A percentile compares a stretch with the other conserved stretches of the same genome.
Conservation (phyloP, 2,888 invertebrate species). For the Tipula unca region DNA sequence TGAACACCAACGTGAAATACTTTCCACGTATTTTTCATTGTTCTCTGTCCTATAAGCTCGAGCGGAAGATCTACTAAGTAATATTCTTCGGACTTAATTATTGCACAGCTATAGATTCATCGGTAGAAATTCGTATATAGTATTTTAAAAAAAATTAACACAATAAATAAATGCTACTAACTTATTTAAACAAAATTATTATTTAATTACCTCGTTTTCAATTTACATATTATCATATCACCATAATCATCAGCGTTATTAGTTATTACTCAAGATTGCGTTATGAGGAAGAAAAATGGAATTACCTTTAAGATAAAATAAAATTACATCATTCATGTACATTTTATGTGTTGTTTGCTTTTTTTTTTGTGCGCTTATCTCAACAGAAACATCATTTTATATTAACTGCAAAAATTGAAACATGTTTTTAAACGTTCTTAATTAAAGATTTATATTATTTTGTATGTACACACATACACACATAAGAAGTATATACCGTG, state of each 20-base stretch:
- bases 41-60: too few relatives aligned
- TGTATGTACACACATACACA: background rate
- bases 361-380: background rate
- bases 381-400: background rate
- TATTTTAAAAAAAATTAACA: too few relatives aligned
- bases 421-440: background rate
- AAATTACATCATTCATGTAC: background rate
- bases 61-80: too few relatives aligned
- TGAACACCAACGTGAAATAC: too few relatives aligned
- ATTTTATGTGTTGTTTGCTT: background rate
- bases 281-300: background rate
- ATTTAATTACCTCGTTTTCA: background rate
- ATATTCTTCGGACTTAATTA: too few relatives aligned
- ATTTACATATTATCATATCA: background rate
- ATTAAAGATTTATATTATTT: background rate
- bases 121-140: background rate
- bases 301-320: background rate
- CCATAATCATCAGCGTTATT: background rate
- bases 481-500: background rate
- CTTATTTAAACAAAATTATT: background rate
- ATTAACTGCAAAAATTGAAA: background rate
- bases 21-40: too few relatives aligned
- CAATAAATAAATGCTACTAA: too few relatives aligned
- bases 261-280: background rate
- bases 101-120: too few relatives aligned